Conservation (phyloP, 2,113 vertebrate genomes). For the Mustela lutreola region DNA sequence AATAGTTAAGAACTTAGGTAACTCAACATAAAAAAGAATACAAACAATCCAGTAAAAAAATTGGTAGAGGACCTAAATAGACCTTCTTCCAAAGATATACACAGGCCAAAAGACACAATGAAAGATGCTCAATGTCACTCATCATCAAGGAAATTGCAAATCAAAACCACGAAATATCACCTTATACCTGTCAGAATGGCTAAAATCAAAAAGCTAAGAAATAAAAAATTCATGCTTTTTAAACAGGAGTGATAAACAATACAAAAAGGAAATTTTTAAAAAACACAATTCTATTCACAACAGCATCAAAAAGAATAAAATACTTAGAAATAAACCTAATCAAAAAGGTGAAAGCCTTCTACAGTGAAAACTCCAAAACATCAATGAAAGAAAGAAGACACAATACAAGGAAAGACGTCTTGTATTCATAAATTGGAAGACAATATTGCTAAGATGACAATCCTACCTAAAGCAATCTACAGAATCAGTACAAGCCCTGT, state of each 20-base stretch:
- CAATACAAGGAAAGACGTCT: background rate
- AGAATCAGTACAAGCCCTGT: background rate
- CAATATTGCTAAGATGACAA: background rate
- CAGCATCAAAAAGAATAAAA: constrained; percentile 1
- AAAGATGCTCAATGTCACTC: background rate
- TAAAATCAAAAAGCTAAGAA: background rate
- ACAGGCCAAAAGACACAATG: background rate
- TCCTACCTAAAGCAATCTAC: background rate
- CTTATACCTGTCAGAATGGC: background rate
- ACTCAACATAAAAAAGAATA: background rate
- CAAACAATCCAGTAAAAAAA: background rate
- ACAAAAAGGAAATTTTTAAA: background rate
- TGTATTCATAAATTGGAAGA: background rate
- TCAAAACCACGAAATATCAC: background rate
- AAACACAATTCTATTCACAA: background rate
- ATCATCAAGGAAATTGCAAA: background rate
- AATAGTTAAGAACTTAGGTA: background rate
- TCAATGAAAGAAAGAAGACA: background rate
- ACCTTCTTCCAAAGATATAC: background rate
- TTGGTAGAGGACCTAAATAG: background rate
- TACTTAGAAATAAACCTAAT: background rate
- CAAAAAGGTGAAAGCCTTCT: background rate
- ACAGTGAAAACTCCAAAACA: background rate
- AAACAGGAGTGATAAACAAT: background rate
- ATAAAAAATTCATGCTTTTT: background rate